Evolutionary conservation across 2,113 vertebrate species (phyloP).

Genomic region (Collichthys lucidus): DNA sequence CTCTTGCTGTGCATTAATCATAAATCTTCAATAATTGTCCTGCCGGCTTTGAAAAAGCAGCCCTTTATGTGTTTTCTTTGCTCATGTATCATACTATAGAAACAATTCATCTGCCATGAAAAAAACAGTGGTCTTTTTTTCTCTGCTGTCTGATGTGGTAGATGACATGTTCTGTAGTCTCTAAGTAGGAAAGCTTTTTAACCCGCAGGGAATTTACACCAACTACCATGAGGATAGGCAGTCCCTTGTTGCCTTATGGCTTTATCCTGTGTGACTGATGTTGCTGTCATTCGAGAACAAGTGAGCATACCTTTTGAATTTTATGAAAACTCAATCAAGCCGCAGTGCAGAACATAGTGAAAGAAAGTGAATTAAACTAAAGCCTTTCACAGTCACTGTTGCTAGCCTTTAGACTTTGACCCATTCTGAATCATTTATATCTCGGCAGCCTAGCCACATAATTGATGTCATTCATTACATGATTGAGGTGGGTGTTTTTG

Average conservation of each 20-base stretch:
- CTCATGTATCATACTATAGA: constrained; percentile 49
- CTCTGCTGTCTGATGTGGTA: constrained; percentile 33
- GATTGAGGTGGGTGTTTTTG: constrained; percentile 66
- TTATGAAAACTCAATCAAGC: constrained; percentile 63
- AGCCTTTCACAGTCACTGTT: constrained; percentile 34
- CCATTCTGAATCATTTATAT: constrained; percentile 67
- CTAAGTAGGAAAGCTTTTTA: constrained; percentile 39
- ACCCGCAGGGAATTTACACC: constrained; percentile 27
- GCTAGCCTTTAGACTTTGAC: constrained; percentile 66
- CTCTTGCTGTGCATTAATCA: constrained; percentile 20
- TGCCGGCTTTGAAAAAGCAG: constrained; percentile 17
- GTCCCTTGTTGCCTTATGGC: constrained; percentile 48
- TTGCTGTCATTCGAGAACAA: constrained; percentile 57
- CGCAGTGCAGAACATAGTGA: constrained; percentile 22
- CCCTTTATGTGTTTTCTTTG: constrained; percentile 18
- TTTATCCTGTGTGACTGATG: constrained; percentile 65
- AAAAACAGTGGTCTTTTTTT: constrained; percentile 33
- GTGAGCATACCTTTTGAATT: constrained; percentile 64
- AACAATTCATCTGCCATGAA: constrained; percentile 50
- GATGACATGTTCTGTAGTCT: constrained; percentile 52
- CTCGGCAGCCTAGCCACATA: constrained; percentile 63
- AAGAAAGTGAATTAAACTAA: constrained; percentile 54
- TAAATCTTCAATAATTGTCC: background rate
- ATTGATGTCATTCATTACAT: constrained; percentile 78
- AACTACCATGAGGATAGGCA: constrained; percentile 30